phyloP scores from a whole-genome alignment of 2,888 invertebrate species.

The Sicus ferrugineus region DNA sequence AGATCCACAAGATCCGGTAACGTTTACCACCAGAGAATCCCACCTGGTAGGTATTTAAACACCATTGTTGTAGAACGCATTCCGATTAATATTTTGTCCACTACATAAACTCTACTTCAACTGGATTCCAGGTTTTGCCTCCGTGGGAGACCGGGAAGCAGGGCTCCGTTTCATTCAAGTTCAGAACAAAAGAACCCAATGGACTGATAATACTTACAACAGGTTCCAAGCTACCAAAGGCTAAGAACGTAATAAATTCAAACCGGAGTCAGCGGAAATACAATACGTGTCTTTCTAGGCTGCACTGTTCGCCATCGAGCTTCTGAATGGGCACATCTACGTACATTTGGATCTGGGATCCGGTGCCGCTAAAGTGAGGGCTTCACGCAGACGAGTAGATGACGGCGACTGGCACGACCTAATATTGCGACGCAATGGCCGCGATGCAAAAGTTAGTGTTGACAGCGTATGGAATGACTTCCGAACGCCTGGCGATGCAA shows the following conservation, averaged over 20 bases:
- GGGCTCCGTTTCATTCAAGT: constrained; percentile 91
- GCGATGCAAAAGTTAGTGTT: constrained; percentile 87
- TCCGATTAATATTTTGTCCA: not conserved
- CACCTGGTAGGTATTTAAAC: constrained; percentile 77
- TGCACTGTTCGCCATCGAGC: constrained; percentile 92
- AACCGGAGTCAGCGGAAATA: not conserved
- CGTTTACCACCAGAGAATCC: constrained; percentile 89
- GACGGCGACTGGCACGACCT: constrained; percentile 95
- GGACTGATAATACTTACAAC: constrained; percentile 93
- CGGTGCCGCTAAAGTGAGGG: constrained; percentile 85
- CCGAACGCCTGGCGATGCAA: constrained; percentile 87
- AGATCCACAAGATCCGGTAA: constrained; percentile 87
- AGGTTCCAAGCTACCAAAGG: constrained; percentile 79
- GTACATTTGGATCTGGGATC: constrained; percentile 92
- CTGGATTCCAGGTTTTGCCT: constrained; percentile 69
- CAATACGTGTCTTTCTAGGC: constrained; percentile 66
- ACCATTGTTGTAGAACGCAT: no score
- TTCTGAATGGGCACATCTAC: constrained; percentile 92
- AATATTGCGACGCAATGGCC: constrained; percentile 80
- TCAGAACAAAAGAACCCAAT: constrained; percentile 93
- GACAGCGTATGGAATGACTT: constrained; percentile 90
- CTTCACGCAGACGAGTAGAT: constrained; percentile 82
- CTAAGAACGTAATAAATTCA: constrained; percentile 66
- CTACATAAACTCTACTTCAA: not conserved
- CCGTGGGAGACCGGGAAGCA: constrained; percentile 91